Evolutionary conservation across 2,113 vertebrate species (phyloP).

Genomic region (Micromys minutus): DNA sequence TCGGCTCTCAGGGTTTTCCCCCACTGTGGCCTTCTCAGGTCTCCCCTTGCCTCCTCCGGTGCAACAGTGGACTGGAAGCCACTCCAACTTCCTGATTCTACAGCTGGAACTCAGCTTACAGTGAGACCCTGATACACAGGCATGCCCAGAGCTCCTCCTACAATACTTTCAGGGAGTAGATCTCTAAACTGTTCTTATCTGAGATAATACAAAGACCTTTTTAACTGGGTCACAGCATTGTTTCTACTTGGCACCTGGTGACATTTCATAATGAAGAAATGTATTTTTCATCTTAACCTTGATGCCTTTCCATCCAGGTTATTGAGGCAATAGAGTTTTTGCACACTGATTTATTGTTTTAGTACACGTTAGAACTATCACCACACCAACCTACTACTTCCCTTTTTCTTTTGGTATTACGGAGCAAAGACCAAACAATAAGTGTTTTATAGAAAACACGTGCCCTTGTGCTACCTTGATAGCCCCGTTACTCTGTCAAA

Average conservation of each 20-base stretch:
- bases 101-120: not conserved
- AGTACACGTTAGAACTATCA: not conserved
- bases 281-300: not conserved
- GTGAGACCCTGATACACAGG: not conserved
- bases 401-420: not conserved
- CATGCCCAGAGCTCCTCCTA: not conserved
- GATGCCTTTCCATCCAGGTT: not conserved
- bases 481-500: not conserved
- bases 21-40: not conserved
- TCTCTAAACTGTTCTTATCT: not conserved
- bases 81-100: not conserved
- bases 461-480: not conserved
- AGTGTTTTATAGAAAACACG: not conserved
- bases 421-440: constrained; percentile 10
- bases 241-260: constrained; percentile 14
- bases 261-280: not conserved
- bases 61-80: not conserved
- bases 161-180: not conserved
- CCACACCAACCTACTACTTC: not conserved
- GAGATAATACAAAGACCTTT: not conserved
- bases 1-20: not conserved
- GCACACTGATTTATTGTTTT: not conserved
- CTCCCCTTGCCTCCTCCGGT: not conserved
- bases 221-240: not conserved
- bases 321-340: not conserved